Conservation (phyloP, 2,113 vertebrate genomes). For the Abramis brama region DNA sequence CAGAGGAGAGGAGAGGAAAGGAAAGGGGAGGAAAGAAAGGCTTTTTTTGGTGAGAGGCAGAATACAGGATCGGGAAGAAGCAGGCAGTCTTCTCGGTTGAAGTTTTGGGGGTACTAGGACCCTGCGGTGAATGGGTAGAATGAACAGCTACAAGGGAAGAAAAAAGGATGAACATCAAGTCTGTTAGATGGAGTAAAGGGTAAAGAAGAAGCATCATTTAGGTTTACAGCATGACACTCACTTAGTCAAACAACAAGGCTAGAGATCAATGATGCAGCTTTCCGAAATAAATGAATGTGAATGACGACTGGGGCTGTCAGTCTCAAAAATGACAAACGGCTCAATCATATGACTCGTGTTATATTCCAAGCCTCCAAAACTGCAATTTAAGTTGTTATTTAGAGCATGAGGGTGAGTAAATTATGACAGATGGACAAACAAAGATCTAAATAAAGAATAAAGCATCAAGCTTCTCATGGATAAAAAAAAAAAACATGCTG, state of each 20-base stretch:
- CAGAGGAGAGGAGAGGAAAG: slow-evolving; percentile 36
- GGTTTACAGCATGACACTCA: neutral
- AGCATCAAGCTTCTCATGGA: neutral
- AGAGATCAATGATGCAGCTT: neutral
- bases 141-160: neutral
- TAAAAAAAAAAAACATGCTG: neutral
- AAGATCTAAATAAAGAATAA: neutral
- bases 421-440: neutral
- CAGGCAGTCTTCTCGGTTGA: slow-evolving; percentile 51
- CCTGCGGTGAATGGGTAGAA: slow-evolving; percentile 22
- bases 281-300: neutral
- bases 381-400: neutral
- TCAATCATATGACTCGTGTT: neutral
- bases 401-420: neutral
- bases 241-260: neutral
- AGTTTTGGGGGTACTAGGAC: slow-evolving; percentile 54
- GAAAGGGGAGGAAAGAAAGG: slow-evolving; percentile 37
- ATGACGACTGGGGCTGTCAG: neutral
- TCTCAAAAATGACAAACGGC: neutral
- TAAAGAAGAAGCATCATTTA: neutral
- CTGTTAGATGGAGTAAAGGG: neutral
- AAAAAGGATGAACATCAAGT: neutral
- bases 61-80: slow-evolving; percentile 28
- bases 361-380: neutral
- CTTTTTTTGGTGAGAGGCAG: slow-evolving; percentile 54